A percentile compares a stretch with the other conserved stretches of the same genome.
Conservation (phyloP, 2,797 vertebrate genomes). For the Aratinga solstitialis region DNA sequence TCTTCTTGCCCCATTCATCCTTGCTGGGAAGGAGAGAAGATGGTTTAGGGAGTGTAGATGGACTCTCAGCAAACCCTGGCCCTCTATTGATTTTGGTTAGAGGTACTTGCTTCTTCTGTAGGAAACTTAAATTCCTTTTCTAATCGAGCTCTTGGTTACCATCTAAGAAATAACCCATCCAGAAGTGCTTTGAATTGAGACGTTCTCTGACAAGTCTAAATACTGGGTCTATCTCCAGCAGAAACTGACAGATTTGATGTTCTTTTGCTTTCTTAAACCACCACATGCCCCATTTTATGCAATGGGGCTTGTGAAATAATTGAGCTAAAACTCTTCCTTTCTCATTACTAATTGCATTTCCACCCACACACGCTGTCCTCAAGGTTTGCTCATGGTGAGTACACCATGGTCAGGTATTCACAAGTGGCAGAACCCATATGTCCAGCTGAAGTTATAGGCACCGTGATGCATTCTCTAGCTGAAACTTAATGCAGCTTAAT, state of each 20-base stretch:
- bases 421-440: background rate
- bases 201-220: background rate
- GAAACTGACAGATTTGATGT: background rate
- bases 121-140: background rate
- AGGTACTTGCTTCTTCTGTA: background rate
- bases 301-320: background rate
- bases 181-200: background rate
- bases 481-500: background rate
- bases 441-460: background rate
- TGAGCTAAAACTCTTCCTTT: background rate
- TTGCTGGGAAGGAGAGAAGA: background rate
- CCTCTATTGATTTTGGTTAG: background rate
- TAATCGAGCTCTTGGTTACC: background rate
- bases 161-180: background rate
- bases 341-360: background rate
- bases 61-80: background rate
- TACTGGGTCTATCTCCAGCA: background rate
- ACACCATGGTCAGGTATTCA: background rate
- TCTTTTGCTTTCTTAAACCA: background rate
- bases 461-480: background rate
- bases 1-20: background rate
- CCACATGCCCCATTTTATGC: rapidly evolving
- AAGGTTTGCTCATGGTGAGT: background rate
- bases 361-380: background rate
- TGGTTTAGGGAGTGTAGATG: background rate